Evolutionary conservation across 2,888 invertebrate genomes (phyloP).

Genomic region (Epiperipatus broadwayi): DNA sequence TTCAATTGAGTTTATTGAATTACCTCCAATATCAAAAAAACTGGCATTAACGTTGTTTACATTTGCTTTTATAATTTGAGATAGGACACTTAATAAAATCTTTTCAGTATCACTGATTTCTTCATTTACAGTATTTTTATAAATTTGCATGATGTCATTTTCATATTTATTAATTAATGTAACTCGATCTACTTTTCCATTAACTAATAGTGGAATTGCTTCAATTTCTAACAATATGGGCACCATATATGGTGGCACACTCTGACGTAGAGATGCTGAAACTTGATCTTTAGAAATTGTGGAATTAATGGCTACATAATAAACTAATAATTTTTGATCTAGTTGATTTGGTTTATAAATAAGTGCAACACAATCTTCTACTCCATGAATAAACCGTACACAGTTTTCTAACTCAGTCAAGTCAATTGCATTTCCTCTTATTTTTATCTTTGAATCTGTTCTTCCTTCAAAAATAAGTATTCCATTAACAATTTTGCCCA

Average conservation of each 20-base stretch:
- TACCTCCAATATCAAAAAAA: constrained; percentile 67
- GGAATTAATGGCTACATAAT: not conserved
- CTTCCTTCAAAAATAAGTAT: constrained; percentile 50
- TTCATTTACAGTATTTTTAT: constrained; percentile 6
- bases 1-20: constrained; percentile 63
- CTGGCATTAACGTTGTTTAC: constrained; percentile 48
- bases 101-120: constrained; percentile 25
- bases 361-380: constrained; percentile 56
- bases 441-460: too few relatives aligned
- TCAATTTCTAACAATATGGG: constrained; percentile 39
- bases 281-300: constrained; percentile 1
- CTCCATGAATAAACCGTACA: constrained; percentile 39
- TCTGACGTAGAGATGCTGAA: constrained; percentile 34
- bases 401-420: constrained; percentile 61
- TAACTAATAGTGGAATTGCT: constrained; percentile 55
- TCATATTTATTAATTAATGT: constrained; percentile 47
- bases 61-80: too few relatives aligned
- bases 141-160: constrained; percentile 11
- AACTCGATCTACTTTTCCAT: constrained; percentile 70
- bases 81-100: constrained; percentile 45
- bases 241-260: constrained; percentile 54
- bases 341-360: constrained; percentile 52
- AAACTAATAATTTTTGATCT: constrained; percentile 29
- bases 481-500: constrained; percentile 48
- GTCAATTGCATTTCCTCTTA: constrained; percentile 67